Base-by-base conservation (phyloP, 1,140 invertebrate genomes). In the Drosophila seguyi region DNA sequence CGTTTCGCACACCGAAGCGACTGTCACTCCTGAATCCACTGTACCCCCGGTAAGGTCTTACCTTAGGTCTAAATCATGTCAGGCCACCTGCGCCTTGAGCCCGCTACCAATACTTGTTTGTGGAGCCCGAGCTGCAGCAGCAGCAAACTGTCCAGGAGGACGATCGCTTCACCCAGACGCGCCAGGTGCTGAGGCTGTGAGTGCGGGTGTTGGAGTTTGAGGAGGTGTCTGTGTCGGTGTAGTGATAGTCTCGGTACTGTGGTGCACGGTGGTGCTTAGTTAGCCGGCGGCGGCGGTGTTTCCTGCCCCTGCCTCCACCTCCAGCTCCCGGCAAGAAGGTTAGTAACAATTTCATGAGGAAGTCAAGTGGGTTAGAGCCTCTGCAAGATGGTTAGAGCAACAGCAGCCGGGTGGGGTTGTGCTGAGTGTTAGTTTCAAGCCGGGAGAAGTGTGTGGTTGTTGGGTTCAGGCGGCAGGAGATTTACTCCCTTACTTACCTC, bases 301-400 rank as follows among this genome's bases (percentile, higher is more conserved):
- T 55, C 52, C 52, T 55, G 52, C 62, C 39, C 39, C 66, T 67
- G 61, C 61, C 56, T 29, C 61, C 66, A 42, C 47, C 47, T 67
- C 63, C 67, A 63, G 57, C 41, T 67, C 82, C 79, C 63, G 84
- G 81, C 84, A 78, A 41, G 39, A 75, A 62, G 55, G 90, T 92
- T 92, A 92, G 91, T 92, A 92, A 91, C 81, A 92, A 73, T 92
- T 92, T 92, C 81, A 86, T 58, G 72, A 92, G 63, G 75, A 80
- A 81, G 62, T 79, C 84, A 82, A 92, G 55, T 44, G 62, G 76
- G 81, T 90, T 88, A 88, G 75, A 71, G 53, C 90, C 68, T 88
- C 91, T 92, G 90, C 75, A 91, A 92, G 61, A 74, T 72, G 67
- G 57, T 77, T 81, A 72, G 57, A 69, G 68, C 59, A 53, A 75